phyloP scores from a whole-genome alignment of 2,113 vertebrate genomes.

The Morphnarchus princeps region DNA sequence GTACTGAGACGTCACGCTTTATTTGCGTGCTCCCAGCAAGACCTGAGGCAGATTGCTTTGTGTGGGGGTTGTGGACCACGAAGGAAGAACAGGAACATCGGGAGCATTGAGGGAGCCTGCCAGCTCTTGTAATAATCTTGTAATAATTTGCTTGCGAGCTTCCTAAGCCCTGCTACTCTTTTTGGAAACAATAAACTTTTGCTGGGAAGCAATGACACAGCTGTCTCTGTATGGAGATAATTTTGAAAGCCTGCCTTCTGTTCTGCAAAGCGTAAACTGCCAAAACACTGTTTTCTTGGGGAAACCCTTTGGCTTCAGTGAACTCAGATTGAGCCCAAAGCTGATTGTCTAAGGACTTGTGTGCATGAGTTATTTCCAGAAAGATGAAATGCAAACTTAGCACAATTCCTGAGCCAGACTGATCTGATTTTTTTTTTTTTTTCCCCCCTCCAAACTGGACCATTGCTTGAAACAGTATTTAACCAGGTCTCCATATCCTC shows the following conservation, averaged over 20 bases:
- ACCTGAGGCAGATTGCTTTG: background rate
- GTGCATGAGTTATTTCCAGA: background rate
- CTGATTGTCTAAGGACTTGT: background rate
- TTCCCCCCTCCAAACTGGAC: background rate
- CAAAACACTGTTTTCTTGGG: constrained; percentile 9
- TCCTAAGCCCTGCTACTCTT: background rate
- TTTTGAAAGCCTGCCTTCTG: background rate
- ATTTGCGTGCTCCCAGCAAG: background rate
- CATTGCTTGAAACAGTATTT: background rate
- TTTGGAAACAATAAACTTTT: constrained; percentile 11
- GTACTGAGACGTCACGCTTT: background rate
- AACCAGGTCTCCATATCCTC: background rate
- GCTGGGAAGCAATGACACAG: background rate
- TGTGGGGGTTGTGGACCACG: background rate
- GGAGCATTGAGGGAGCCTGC: background rate
- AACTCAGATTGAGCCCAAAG: background rate
- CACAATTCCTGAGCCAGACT: background rate
- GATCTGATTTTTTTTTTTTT: background rate
- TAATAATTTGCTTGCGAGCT: constrained; percentile 26
- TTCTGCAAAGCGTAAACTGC: constrained; percentile 10
- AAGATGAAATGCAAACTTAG: background rate
- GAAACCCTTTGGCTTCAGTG: constrained; percentile 17
- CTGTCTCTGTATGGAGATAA: background rate
- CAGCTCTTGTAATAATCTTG: constrained; percentile 27
- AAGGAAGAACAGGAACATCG: background rate